These are phyloP conservation scores for Pteronura brasiliensis DNA, from an alignment of 2,113 vertebrate genomes.

Conservation along the genomic window DNA sequence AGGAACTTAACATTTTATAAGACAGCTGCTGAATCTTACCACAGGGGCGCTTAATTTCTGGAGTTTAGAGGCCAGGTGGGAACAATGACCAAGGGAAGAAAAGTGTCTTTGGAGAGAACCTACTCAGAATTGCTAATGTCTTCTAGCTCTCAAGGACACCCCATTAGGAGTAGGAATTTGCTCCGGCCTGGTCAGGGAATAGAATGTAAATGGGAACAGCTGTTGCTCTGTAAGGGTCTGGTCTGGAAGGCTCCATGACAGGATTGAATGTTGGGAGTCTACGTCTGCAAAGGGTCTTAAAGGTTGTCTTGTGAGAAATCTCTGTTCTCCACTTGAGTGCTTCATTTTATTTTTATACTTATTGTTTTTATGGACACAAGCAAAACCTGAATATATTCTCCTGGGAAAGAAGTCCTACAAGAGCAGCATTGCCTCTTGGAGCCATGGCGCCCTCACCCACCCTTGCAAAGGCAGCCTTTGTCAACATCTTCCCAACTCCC, in stretches of 20 bases:
- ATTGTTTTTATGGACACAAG: not conserved
- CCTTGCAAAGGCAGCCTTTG: not conserved
- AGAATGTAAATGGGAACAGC: not conserved
- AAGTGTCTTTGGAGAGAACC: not conserved
- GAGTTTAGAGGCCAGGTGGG: not conserved
- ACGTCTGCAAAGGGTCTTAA: not conserved
- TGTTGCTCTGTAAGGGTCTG: not conserved
- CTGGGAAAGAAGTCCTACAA: not conserved
- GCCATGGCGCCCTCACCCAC: accelerated
- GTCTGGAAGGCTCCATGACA: not conserved
- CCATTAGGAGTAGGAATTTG: not conserved
- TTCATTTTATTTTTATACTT: not conserved
- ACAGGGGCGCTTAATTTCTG: not conserved
- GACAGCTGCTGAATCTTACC: not conserved
- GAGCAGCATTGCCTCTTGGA: accelerated
- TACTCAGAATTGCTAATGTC: not conserved
- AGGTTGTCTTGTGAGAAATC: not conserved
- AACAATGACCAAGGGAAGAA: not conserved
- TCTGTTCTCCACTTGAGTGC: not conserved
- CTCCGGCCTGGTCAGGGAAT: not conserved
- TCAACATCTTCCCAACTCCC: too few relatives aligned
- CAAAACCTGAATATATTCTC: not conserved
- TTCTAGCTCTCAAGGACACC: not conserved
- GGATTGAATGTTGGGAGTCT: not conserved
- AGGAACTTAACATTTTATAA: not conserved